Conservation (phyloP, 2,113 vertebrate species). For the Pan paniscus region DNA sequence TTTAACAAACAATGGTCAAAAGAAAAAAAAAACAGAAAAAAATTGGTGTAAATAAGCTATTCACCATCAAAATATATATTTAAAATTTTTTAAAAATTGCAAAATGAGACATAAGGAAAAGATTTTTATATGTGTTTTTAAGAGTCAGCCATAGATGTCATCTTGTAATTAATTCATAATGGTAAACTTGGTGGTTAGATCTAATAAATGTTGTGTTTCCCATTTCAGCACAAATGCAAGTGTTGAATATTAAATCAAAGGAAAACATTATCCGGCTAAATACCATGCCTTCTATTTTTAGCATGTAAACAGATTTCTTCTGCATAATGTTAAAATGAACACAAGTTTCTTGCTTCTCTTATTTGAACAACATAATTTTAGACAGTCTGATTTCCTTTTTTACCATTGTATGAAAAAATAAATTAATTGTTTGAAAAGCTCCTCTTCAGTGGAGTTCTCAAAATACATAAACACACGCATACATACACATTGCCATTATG, state of each 20-base stretch:
- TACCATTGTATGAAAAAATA: background rate
- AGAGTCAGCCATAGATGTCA: background rate
- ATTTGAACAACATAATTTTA: constrained; percentile 38
- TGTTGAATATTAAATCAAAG: constrained; percentile 46
- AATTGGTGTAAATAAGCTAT: background rate
- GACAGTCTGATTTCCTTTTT: background rate
- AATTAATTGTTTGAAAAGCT: constrained; percentile 20
- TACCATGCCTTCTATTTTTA: constrained; percentile 53
- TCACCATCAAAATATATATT: background rate
- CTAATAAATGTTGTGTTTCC: background rate
- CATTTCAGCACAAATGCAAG: background rate
- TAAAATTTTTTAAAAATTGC: background rate
- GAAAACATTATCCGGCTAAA: constrained; percentile 51
- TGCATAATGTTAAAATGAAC: constrained; percentile 31
- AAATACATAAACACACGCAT: background rate
- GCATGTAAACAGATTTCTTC: constrained; percentile 36
- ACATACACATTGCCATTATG: background rate
- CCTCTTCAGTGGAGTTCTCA: background rate
- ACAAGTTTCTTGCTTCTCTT: constrained; percentile 9
- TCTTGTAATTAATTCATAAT: constrained; percentile 11
- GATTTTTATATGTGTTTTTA: background rate
- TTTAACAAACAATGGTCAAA: background rate
- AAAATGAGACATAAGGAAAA: background rate
- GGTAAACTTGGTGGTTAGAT: background rate
- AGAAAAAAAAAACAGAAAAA: background rate